Conservation (phyloP, 2,888 invertebrate species). For the Lasioglossum lativentre region DNA sequence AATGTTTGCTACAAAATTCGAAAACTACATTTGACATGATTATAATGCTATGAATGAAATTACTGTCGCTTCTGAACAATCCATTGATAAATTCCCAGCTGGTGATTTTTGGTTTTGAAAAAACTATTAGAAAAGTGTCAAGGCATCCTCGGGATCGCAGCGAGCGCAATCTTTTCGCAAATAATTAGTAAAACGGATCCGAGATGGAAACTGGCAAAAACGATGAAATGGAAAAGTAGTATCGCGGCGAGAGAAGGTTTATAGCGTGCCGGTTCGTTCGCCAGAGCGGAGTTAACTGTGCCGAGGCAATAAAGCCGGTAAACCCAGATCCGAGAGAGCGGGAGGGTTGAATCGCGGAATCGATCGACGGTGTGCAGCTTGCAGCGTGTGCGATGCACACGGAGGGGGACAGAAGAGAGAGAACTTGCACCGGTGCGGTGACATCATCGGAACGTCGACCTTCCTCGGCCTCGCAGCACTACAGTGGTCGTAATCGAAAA, state of each 20-base stretch:
- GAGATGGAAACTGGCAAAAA: background rate
- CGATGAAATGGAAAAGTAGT: slow-evolving; percentile 6
- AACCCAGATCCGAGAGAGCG: slow-evolving; percentile 32
- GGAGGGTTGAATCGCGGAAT: slow-evolving; percentile 44
- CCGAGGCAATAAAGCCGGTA: slow-evolving; percentile 40
- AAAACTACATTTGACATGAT: too few relatives aligned
- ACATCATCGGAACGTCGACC: slow-evolving; percentile 64
- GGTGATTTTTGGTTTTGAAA: background rate
- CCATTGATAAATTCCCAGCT: background rate
- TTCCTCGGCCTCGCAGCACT: slow-evolving; percentile 22
- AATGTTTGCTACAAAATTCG: too few relatives aligned
- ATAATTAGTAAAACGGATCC: background rate
- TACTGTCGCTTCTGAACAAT: background rate
- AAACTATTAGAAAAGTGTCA: background rate
- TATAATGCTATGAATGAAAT: background rate
- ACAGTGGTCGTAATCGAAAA: too few relatives aligned
- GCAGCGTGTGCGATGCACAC: background rate
- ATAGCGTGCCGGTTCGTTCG: background rate
- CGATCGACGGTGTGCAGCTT: slow-evolving; percentile 35
- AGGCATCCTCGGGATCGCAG: background rate
- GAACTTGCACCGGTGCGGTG: slow-evolving; percentile 24
- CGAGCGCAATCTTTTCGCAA: background rate
- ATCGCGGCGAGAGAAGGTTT: background rate
- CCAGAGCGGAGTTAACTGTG: slow-evolving; percentile 36
- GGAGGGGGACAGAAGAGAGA: background rate